Conservation (phyloP, 2,113 vertebrate species). For the Semnopithecus entellus region DNA sequence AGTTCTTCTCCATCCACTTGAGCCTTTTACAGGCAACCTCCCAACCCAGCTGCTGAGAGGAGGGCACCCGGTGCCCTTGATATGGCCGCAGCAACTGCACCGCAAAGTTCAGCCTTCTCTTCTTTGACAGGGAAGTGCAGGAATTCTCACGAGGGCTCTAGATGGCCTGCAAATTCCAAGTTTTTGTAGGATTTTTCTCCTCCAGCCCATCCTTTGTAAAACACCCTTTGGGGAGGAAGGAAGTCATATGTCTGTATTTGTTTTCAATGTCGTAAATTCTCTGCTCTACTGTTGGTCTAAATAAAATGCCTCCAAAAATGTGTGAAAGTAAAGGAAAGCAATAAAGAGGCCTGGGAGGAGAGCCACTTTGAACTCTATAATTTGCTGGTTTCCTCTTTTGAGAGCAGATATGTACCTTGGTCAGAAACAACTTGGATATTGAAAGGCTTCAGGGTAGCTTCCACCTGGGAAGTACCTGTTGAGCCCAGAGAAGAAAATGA, state of each 20-base stretch:
- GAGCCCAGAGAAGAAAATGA: neutral
- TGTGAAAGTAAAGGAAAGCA: conserved; percentile 35
- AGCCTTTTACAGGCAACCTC: conserved; percentile 76
- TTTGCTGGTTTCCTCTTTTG: neutral
- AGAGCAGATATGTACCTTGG: neutral
- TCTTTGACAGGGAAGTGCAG: conserved; percentile 77
- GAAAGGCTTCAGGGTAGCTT: neutral
- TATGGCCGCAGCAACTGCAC: conserved; percentile 79
- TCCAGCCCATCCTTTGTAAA: conserved; percentile 38
- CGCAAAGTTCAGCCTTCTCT: conserved; percentile 68
- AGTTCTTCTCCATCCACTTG: conserved; percentile 72
- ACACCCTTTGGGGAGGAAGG: conserved; percentile 19
- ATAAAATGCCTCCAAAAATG: conserved; percentile 17
- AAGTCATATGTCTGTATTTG: conserved; percentile 48
- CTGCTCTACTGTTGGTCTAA: neutral
- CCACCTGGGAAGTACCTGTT: conserved; percentile 18
- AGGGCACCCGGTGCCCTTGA: conserved; percentile 80
- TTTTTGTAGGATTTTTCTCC: conserved; percentile 33
- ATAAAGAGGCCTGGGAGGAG: neutral
- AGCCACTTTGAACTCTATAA: conserved; percentile 12
- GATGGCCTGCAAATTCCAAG: conserved; percentile 55
- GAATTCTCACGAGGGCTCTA: conserved; percentile 65
- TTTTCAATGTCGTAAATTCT: conserved; percentile 47
- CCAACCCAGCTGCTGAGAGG: conserved; percentile 46
- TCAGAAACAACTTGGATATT: neutral